These are phyloP conservation scores for Halesus radiatus DNA, from an alignment of 1,140 invertebrate genomes.

Conservation along the genomic window DNA sequence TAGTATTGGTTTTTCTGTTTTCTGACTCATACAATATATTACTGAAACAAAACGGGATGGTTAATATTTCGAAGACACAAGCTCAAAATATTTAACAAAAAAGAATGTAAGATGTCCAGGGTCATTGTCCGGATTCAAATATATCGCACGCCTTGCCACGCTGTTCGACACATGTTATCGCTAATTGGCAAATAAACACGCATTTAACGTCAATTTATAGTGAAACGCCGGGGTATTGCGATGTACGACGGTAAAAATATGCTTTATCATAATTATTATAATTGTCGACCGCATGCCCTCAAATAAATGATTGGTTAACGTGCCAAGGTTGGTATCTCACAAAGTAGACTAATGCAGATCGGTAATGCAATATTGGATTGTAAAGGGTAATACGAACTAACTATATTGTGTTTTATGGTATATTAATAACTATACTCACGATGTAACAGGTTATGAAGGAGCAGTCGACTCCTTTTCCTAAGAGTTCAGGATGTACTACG, in stretches of 20 bases:
- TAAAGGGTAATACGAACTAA: not conserved
- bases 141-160: slow-evolving; percentile 38
- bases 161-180: slow-evolving; percentile 27
- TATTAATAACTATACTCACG: slow-evolving; percentile 62
- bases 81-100: too few species aligned
- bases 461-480: slow-evolving; percentile 71
- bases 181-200: not conserved
- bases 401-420: slow-evolving; percentile 1
- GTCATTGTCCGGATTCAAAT: slow-evolving; percentile 46
- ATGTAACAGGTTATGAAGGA: slow-evolving; percentile 72
- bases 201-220: not conserved
- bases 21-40: slow-evolving; percentile 99
- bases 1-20: slow-evolving; percentile 99
- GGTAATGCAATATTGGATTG: not conserved
- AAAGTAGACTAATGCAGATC: not conserved
- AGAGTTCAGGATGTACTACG: slow-evolving; percentile 71
- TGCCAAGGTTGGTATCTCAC: slow-evolving; percentile 23
- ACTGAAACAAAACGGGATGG: slow-evolving; percentile 75
- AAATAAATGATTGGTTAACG: slow-evolving; percentile 18
- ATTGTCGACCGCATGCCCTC: slow-evolving; percentile 18
- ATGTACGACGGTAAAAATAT: not conserved
- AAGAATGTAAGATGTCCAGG: slow-evolving; percentile 41
- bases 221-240: not conserved
- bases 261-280: not conserved
- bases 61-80: too few species aligned